These are phyloP conservation scores for Otocyon megalotis DNA, from an alignment of 2,113 vertebrate species.

Conservation along the genomic window DNA sequence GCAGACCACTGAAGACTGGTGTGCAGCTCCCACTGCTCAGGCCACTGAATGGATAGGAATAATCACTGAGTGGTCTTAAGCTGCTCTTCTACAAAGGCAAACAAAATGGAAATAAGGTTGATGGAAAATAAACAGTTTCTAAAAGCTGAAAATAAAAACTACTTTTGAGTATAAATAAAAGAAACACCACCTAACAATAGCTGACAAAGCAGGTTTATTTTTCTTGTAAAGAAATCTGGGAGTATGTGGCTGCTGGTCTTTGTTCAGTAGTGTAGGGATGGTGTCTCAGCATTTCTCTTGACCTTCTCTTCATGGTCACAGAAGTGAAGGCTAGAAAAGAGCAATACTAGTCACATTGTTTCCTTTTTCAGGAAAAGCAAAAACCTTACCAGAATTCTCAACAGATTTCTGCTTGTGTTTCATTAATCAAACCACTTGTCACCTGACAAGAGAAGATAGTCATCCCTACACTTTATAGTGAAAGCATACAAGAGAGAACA, in stretches of 20 bases:
- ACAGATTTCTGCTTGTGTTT: not conserved
- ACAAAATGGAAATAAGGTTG: too few relatives aligned
- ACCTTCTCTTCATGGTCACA: not conserved
- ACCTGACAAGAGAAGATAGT: not conserved
- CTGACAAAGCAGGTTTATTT: not conserved
- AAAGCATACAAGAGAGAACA: not conserved
- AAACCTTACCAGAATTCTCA: not conserved
- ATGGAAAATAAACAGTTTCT: too few relatives aligned
- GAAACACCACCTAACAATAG: not conserved
- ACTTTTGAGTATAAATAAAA: not conserved
- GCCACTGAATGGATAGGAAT: too few relatives aligned
- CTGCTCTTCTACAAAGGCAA: too few relatives aligned
- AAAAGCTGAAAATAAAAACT: too few relatives aligned
- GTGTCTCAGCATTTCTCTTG: not conserved
- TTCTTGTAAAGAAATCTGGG: not conserved
- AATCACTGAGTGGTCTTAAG: too few relatives aligned
- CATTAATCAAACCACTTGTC: not conserved
- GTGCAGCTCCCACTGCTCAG: too few relatives aligned
- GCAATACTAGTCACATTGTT: not conserved
- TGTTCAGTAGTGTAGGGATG: not conserved
- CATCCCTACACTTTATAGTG: not conserved
- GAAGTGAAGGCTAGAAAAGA: not conserved
- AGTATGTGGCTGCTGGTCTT: not conserved
- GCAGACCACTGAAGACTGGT: too few relatives aligned
- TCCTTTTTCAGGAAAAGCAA: not conserved